phyloP scores from a whole-genome alignment of 2,113 vertebrate species.

The Hemiscyllium ocellatum region DNA sequence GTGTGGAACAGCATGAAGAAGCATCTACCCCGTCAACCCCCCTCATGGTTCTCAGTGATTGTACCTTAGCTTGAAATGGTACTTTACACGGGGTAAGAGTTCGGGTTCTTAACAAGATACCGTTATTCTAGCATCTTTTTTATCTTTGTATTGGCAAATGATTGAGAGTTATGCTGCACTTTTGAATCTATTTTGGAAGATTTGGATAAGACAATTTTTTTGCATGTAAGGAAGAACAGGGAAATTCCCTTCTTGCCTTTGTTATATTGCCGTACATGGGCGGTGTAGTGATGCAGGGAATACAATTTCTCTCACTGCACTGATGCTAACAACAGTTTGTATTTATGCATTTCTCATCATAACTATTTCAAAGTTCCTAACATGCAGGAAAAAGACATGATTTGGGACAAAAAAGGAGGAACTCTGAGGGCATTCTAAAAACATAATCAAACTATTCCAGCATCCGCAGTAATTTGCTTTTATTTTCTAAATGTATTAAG shows the following conservation, averaged over 20 bases:
- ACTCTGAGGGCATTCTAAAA: not conserved
- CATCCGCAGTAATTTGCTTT: too few relatives aligned
- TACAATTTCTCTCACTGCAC: not conserved
- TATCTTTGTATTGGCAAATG: not conserved
- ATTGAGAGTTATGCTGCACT: not conserved
- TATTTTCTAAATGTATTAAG: not conserved
- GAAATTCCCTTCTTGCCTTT: not conserved
- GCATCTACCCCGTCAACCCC: not conserved
- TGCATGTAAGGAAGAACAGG: not conserved
- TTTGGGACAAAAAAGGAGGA: not conserved
- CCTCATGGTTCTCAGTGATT: not conserved
- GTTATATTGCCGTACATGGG: not conserved
- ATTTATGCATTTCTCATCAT: not conserved
- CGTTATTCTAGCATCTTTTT: not conserved
- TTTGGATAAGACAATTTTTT: not conserved
- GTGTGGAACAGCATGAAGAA: not conserved
- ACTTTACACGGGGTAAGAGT: not conserved
- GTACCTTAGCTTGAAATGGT: not conserved
- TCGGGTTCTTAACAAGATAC: not conserved
- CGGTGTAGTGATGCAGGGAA: not conserved
- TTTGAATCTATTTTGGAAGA: not conserved
- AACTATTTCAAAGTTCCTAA: not conserved
- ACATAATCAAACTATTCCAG: too few relatives aligned
- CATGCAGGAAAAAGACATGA: not conserved
- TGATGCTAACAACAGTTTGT: not conserved